Evolutionary conservation across 2,888 invertebrate species (phyloP).

Genomic region (Caenorhabditis uteleia): DNA sequence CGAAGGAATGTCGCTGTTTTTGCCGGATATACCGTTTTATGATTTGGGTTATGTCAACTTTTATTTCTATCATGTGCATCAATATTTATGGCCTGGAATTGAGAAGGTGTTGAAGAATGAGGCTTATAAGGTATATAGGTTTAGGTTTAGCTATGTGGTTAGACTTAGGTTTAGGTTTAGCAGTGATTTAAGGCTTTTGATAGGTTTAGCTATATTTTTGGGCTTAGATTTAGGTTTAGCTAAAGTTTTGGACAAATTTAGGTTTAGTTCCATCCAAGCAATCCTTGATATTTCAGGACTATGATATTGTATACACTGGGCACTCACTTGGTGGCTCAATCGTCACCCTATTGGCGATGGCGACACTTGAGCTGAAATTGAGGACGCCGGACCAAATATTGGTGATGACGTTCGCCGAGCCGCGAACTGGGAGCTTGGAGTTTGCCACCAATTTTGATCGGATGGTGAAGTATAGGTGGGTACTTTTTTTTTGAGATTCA

Average conservation of each 20-base stretch:
- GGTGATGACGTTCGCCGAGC: slow-evolving; percentile 22
- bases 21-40: slow-evolving; percentile 22
- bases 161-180: background rate
- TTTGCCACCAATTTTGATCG: slow-evolving; percentile 29
- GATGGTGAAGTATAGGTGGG: slow-evolving; percentile 14
- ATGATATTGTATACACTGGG: slow-evolving; percentile 30
- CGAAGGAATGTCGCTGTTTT: slow-evolving; percentile 15
- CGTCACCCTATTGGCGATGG: slow-evolving; percentile 9
- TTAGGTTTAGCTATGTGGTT: background rate
- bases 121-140: background rate
- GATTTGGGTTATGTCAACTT: slow-evolving; percentile 22
- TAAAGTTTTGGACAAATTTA: background rate
- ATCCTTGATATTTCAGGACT: background rate
- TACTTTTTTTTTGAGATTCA: background rate
- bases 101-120: slow-evolving; percentile 2
- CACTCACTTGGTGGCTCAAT: slow-evolving; percentile 32
- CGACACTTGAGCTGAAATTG: slow-evolving; percentile 4
- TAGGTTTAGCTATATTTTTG: background rate
- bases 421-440: slow-evolving; percentile 20
- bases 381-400: slow-evolving; percentile 14
- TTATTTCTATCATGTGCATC: slow-evolving; percentile 14
- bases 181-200: background rate
- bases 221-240: background rate
- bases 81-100: slow-evolving; percentile 8
- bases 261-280: background rate